Evolutionary conservation across 2,113 vertebrate species (phyloP).

Genomic region (Symphodus melops): DNA sequence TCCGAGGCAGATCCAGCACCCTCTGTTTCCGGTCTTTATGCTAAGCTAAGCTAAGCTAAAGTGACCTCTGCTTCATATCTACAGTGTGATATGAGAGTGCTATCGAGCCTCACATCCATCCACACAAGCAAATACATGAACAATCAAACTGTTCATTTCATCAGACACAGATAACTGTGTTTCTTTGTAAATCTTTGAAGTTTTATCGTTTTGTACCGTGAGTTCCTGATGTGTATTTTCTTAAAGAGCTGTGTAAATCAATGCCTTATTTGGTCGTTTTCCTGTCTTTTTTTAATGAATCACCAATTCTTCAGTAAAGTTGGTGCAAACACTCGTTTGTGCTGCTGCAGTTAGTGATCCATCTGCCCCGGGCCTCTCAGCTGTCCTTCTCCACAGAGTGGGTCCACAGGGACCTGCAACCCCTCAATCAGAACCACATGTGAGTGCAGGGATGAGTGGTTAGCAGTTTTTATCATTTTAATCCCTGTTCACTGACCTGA

Average conservation of each 20-base stretch:
- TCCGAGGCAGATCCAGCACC: too few species aligned
- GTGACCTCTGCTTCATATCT: too few species aligned
- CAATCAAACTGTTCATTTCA: too few species aligned
- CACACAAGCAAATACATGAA: too few species aligned
- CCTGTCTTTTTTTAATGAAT: neutral
- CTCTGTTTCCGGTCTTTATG: too few species aligned
- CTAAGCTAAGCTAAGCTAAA: too few species aligned
- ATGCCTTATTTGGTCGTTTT: neutral
- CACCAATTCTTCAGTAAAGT: neutral
- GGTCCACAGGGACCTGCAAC: neutral
- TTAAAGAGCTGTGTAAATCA: neutral
- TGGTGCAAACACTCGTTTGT: conserved; percentile 2
- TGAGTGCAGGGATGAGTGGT: neutral
- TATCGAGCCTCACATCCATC: too few species aligned
- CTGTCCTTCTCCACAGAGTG: neutral
- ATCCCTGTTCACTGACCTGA: too few species aligned
- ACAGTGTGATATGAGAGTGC: too few species aligned
- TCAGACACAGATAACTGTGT: too few species aligned
- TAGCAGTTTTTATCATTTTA: neutral
- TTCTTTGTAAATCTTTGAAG: too few species aligned
- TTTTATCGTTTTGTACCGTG: neutral
- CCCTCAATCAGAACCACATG: conserved; percentile 45
- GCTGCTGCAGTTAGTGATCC: neutral
- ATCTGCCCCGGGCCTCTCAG: neutral
- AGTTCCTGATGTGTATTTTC: neutral